phyloP scores from a whole-genome alignment of 1,140 invertebrate genomes.

The Gyrodactylus salaris region DNA sequence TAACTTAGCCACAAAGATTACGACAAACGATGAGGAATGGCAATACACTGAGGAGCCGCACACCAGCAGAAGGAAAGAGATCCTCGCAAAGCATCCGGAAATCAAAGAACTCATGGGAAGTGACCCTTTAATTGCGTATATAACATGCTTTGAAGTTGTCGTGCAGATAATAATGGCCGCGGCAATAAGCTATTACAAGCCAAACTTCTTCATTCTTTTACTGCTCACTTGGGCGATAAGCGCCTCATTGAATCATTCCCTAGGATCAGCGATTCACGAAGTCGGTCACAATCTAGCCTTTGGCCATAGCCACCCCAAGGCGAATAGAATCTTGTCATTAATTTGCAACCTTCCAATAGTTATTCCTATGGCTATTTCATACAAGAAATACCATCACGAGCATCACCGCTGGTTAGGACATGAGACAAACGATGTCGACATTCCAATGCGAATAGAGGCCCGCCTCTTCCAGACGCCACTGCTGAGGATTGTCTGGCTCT shows the following conservation, averaged over 20 bases:
- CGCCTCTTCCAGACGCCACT: slow-evolving; percentile 59
- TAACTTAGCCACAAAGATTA: neutral
- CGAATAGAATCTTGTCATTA: slow-evolving; percentile 16
- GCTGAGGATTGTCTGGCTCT: slow-evolving; percentile 68
- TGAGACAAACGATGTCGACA: slow-evolving; percentile 30
- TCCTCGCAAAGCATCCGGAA: slow-evolving; percentile 72
- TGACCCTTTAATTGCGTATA: slow-evolving; percentile 62
- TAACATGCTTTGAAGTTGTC: slow-evolving; percentile 45
- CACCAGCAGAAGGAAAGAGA: slow-evolving; percentile 57
- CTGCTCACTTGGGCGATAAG: slow-evolving; percentile 18
- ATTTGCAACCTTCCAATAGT: slow-evolving; percentile 17
- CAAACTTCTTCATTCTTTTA: slow-evolving; percentile 13
- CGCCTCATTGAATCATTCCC: slow-evolving; percentile 17
- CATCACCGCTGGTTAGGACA: slow-evolving; percentile 13
- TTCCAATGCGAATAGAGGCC: slow-evolving; percentile 62
- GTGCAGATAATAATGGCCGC: neutral
- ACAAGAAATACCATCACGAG: slow-evolving; percentile 19
- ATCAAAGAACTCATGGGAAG: slow-evolving; percentile 72
- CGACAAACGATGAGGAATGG: slow-evolving; percentile 1
- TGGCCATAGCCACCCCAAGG: slow-evolving; percentile 14
- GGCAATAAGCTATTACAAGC: slow-evolving; percentile 16
- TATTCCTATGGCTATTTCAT: slow-evolving; percentile 18
- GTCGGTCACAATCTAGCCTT: slow-evolving; percentile 22
- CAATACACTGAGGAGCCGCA: slow-evolving; percentile 74
- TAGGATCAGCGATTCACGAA: slow-evolving; percentile 19